A percentile compares a stretch with the other conserved stretches of the same genome.
phyloP scores from a whole-genome alignment of 2,888 invertebrate genomes.

The Plebejus anna region DNA sequence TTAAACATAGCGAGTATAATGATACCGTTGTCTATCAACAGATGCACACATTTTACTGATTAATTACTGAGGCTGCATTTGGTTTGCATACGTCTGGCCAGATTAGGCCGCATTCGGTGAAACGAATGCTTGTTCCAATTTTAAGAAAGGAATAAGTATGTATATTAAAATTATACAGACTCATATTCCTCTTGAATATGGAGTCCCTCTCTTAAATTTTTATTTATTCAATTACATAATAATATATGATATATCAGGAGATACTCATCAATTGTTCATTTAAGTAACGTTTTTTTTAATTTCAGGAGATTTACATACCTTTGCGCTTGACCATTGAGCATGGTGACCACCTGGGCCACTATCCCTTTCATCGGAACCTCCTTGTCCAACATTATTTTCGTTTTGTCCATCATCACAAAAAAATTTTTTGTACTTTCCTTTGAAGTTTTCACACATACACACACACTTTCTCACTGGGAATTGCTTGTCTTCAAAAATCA shows the following conservation, averaged over 20 bases:
- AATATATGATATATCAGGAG: too few species aligned
- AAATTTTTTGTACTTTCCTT: neutral
- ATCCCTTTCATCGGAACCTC: slow-evolving; percentile 73
- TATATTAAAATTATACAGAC: too few species aligned
- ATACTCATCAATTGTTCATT: too few species aligned
- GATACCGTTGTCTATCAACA: neutral
- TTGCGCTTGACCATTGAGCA: slow-evolving; percentile 74
- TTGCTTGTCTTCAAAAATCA: neutral
- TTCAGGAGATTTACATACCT: slow-evolving; percentile 48
- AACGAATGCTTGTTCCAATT: neutral
- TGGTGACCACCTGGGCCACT: slow-evolving; percentile 76
- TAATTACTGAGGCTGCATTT: neutral
- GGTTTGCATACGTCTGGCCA: neutral
- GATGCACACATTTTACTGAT: slow-evolving; percentile 15
- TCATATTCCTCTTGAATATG: too few species aligned
- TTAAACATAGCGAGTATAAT: neutral
- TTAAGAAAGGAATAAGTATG: neutral
- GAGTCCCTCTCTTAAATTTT: too few species aligned
- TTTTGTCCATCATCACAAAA: slow-evolving; percentile 69
- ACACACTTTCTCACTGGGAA: slow-evolving; percentile 7
- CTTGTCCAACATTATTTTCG: slow-evolving; percentile 59
- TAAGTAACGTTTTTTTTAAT: too few species aligned
- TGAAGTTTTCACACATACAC: slow-evolving; percentile 32
- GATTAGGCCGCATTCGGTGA: neutral
- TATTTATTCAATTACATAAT: too few species aligned